Evolutionary conservation across 2,797 vertebrate species (phyloP).

Genomic region (Acipenser oxyrinchus): DNA sequence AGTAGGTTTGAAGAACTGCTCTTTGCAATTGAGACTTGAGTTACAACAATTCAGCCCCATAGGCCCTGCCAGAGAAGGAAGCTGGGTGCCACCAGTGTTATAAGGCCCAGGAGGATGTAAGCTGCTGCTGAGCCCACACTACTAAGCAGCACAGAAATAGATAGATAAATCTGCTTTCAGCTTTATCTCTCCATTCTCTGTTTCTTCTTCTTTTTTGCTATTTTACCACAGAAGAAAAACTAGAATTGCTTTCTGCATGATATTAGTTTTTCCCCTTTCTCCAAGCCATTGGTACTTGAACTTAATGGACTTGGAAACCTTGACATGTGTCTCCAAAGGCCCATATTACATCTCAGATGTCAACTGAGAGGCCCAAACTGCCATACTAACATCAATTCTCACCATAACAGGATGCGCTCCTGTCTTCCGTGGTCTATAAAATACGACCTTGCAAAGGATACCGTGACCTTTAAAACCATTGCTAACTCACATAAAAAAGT

Average conservation of each 20-base stretch:
- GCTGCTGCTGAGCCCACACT: background rate
- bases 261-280: constrained; percentile 15
- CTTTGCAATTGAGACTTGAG: background rate
- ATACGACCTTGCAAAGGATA: constrained; percentile 22
- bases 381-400: constrained; percentile 25
- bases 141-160: background rate
- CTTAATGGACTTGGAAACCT: constrained; percentile 27
- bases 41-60: background rate
- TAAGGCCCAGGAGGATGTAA: background rate
- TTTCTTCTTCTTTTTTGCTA: constrained; percentile 1
- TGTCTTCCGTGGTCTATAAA: constrained; percentile 25
- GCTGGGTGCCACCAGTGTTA: background rate
- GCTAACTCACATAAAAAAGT: constrained; percentile 10
- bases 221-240: constrained; percentile 6
- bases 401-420: constrained; percentile 18
- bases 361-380: constrained; percentile 21
- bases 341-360: constrained; percentile 24
- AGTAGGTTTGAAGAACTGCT: no score
- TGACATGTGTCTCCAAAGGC: constrained; percentile 25
- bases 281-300: constrained; percentile 25
- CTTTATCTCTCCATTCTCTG: background rate
- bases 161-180: background rate
- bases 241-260: constrained; percentile 14
- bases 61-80: background rate
- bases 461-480: constrained; percentile 22